Base-by-base conservation (phyloP, 2,113 vertebrate genomes). In the Dipodomys ordii region DNA sequence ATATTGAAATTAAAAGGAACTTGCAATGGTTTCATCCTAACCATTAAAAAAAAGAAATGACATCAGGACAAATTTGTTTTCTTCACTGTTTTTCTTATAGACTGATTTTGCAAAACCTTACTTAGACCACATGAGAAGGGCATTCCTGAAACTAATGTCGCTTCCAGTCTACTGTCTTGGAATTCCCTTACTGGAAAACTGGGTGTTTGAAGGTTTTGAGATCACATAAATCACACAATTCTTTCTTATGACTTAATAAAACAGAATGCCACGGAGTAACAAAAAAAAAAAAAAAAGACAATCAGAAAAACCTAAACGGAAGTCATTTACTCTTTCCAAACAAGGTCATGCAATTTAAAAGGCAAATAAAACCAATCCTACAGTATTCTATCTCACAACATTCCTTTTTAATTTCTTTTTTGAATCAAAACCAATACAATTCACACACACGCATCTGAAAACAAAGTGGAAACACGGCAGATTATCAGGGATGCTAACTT, bases 11-110 rank as follows among this genome's bases (percentile, higher is more conserved):
- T 83, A 18, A 7, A 44, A 28, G 25, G 11, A 87, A 74, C 32
- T 80, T 91, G 77, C 53, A 94, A 13, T 69, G 80, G 94, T 27
- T 94, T 68, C 82, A 87, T 44, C 30, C 82, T 90, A 83, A 78
- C 92, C 76, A 92, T 44, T 77, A 77, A 92, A 83, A 23, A 46
- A 80, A 78, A 60, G 68, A 95, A 88, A 49, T 49, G 5, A 3
- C 18, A 79, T 74, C 53, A 81, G 44, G 35, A 83, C 20, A 53
- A 53, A 32, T n/a, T 57, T 57, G 19, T 87, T 82, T 79, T 71
- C 44, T 90, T 82, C 53, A 57, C 32, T 32, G 28, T 74, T 88
- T 83, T 86, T 88, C 35, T 91, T 28, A 53, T 5, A 84, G 7
- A 82, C 30, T 78, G n/a, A 71, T 53, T 53, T 19, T 83, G 16